phyloP scores from a whole-genome alignment of 2,888 invertebrate genomes.

The Lepetodrilus schrolli region DNA sequence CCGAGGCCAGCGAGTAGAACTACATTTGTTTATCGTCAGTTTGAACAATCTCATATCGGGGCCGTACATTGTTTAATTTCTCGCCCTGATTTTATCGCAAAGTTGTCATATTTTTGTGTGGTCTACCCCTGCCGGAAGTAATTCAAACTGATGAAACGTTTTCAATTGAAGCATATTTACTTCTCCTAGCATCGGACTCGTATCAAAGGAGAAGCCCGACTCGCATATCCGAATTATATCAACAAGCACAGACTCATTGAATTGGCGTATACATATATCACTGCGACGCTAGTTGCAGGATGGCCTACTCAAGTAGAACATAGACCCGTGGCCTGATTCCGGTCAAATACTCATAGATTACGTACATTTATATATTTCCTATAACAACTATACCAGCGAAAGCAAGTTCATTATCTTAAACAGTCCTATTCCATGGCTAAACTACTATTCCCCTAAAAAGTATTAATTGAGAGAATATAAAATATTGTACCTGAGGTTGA shows the following conservation, averaged over 20 bases:
- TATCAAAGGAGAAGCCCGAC: background rate
- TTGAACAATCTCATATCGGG: conserved; percentile 11
- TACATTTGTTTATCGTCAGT: background rate
- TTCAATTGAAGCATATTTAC: conserved; percentile 13
- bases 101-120: conserved; percentile 27
- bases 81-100: conserved; percentile 22
- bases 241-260: background rate
- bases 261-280: background rate
- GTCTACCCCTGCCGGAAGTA: background rate
- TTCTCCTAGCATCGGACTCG: background rate
- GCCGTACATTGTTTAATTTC: conserved; percentile 17
- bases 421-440: no score
- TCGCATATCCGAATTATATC: background rate
- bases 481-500: no score
- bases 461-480: no score
- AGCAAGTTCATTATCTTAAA: no score
- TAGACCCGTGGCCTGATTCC: no score
- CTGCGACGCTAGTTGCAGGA: background rate
- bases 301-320: background rate
- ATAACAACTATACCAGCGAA: no score
- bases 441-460: no score
- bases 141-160: background rate
- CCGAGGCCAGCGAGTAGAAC: background rate
- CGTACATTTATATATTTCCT: no score
- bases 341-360: no score